Conservation (phyloP, 1,140 invertebrate species). For the Drosophila lacertosa region DNA sequence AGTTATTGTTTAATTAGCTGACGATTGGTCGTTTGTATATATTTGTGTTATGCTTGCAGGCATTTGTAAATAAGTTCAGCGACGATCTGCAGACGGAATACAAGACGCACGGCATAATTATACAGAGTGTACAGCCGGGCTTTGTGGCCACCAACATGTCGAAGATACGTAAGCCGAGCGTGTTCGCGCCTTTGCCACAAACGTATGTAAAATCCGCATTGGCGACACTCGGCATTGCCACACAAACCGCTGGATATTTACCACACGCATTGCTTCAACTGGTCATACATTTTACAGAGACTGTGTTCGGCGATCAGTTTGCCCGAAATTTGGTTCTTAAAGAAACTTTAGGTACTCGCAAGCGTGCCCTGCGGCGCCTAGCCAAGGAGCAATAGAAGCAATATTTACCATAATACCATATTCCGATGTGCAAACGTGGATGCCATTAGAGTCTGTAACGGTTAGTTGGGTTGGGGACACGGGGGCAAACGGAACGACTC, state of each 20-base stretch:
- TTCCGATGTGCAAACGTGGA: slow-evolving; percentile 3
- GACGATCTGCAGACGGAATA: slow-evolving; percentile 93
- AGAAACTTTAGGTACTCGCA: slow-evolving; percentile 63
- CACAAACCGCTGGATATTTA: slow-evolving; percentile 91
- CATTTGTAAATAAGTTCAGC: slow-evolving; percentile 94
- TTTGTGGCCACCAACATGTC: slow-evolving; percentile 98
- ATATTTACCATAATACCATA: not conserved
- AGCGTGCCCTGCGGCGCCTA: slow-evolving; percentile 63
- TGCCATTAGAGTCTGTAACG: slow-evolving; percentile 26
- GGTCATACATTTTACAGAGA: slow-evolving; percentile 60
- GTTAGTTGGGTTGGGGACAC: not conserved
- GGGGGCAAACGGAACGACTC: slow-evolving; percentile 4
- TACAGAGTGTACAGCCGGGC: slow-evolving; percentile 94
- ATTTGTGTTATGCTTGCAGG: slow-evolving; percentile 82
- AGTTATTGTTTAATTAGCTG: not conserved
- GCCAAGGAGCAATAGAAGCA: slow-evolving; percentile 63
- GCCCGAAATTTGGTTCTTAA: slow-evolving; percentile 70
- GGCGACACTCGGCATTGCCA: slow-evolving; percentile 90
- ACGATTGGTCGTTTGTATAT: not conserved
- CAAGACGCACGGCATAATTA: slow-evolving; percentile 89
- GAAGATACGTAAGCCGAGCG: slow-evolving; percentile 91
- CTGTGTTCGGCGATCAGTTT: slow-evolving; percentile 66
- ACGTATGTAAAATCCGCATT: slow-evolving; percentile 91
- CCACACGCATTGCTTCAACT: slow-evolving; percentile 89
- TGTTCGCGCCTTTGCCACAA: slow-evolving; percentile 91